These are phyloP conservation scores for Gymnocephalus cernua DNA, from an alignment of 2,113 vertebrate species.

Conservation along the genomic window DNA sequence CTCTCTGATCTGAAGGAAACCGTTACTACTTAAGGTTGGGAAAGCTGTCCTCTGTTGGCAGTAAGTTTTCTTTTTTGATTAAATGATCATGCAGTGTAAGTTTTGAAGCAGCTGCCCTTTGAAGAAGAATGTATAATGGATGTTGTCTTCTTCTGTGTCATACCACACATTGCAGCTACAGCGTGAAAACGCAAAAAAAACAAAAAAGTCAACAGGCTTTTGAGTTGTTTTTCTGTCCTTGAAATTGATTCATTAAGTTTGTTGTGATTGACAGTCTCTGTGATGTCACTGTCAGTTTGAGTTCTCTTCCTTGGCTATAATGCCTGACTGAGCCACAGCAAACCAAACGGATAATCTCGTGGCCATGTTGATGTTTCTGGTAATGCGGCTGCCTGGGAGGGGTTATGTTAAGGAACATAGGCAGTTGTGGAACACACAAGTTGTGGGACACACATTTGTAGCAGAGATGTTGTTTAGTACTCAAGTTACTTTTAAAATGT, in stretches of 20 bases:
- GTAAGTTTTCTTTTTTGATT: conserved; percentile 42
- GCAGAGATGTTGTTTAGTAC: conserved; percentile 1
- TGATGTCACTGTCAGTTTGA: conserved; percentile 61
- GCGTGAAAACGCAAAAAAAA: no score
- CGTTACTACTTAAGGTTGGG: conserved; percentile 12
- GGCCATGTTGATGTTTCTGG: conserved; percentile 52
- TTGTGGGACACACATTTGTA: conserved; percentile 8
- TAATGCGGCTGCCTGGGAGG: conserved; percentile 9
- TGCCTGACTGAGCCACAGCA: conserved; percentile 38
- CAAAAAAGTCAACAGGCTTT: conserved; percentile 30
- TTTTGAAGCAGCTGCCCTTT: conserved; percentile 17
- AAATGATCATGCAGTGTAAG: not conserved
- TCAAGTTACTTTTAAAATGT: not conserved
- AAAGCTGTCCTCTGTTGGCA: conserved; percentile 28
- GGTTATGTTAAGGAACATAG: conserved; percentile 33
- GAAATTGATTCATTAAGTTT: conserved; percentile 58
- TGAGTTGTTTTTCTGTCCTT: conserved; percentile 38
- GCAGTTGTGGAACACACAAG: no score
- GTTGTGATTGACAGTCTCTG: conserved; percentile 36
- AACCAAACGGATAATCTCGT: conserved; percentile 57
- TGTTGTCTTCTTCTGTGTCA: conserved; percentile 27
- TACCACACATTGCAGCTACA: conserved; percentile 4
- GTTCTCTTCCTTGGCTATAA: conserved; percentile 29
- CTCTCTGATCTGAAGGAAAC: conserved; percentile 41
- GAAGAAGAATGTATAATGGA: conserved; percentile 13